A percentile compares a stretch with the other conserved stretches of the same genome.
These are phyloP conservation scores for Exocentrus adspersus DNA, from an alignment of 2,888 invertebrate species.

Conservation along the genomic window DNA sequence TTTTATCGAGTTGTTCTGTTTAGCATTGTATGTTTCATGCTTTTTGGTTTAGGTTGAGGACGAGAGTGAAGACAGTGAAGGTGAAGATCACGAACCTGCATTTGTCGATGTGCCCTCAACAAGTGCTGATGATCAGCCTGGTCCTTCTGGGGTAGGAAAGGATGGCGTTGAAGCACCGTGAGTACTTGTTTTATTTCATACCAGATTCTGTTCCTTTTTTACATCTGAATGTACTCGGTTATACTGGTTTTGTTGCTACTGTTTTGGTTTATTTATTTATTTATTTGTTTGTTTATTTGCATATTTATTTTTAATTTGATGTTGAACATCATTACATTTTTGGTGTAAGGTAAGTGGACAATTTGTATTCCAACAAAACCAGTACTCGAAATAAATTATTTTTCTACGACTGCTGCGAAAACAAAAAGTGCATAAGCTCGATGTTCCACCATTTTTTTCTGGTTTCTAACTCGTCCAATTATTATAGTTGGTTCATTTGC, in stretches of 20 bases:
- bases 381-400: constrained; percentile 15
- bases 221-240: constrained; percentile 45
- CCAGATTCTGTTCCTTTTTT: constrained; percentile 33
- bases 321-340: constrained; percentile 19
- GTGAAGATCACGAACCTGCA: constrained; percentile 53
- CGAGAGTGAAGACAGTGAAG: constrained; percentile 56
- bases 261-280: constrained; percentile 24
- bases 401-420: too few species aligned
- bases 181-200: constrained; percentile 58
- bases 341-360: constrained; percentile 36
- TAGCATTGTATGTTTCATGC: neutral
- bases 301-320: constrained; percentile 5
- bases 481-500: too few species aligned
- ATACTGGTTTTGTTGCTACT: constrained; percentile 38
- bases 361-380: constrained; percentile 33
- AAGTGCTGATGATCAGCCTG: constrained; percentile 61
- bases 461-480: too few species aligned
- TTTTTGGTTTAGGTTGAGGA: constrained; percentile 57
- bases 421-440: too few species aligned
- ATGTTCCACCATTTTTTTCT: too few species aligned
- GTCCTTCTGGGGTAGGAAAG: constrained; percentile 62
- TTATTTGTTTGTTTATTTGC: neutral
- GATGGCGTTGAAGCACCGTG: constrained; percentile 60
- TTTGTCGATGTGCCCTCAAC: constrained; percentile 57
- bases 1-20: too few species aligned